A percentile compares a stretch with the other conserved stretches of the same genome.
Evolutionary conservation across 2,113 vertebrate genomes (phyloP).

Genomic region (Pedetes capensis): DNA sequence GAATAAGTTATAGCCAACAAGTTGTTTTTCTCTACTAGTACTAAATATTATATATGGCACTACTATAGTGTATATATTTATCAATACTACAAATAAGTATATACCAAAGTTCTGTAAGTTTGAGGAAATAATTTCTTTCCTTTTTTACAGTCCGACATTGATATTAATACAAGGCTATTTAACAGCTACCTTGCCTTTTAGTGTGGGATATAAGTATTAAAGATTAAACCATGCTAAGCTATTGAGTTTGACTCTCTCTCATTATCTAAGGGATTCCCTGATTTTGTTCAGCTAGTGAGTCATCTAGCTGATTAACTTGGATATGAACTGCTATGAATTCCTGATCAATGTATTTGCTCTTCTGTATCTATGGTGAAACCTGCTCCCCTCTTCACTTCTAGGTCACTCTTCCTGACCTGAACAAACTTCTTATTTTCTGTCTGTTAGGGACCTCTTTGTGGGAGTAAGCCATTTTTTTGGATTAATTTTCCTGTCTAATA

Average conservation of each 20-base stretch:
- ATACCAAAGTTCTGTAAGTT: not conserved
- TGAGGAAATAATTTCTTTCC: not conserved
- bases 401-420: not conserved
- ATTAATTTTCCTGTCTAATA: not conserved
- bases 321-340: not conserved
- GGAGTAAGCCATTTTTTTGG: not conserved
- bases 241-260: not conserved
- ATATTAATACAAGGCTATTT: not conserved
- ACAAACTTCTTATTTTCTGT: conserved; percentile 7
- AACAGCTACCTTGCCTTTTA: not conserved
- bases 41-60: not conserved
- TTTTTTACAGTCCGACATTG: not conserved
- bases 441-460: not conserved
- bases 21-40: not conserved
- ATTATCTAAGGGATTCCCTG: not conserved
- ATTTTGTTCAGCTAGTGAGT: not conserved
- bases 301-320: not conserved
- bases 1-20: not conserved
- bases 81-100: not conserved
- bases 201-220: conserved; percentile 10
- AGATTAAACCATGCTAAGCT: not conserved
- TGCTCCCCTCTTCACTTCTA: not conserved
- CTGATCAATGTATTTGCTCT: not conserved
- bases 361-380: not conserved
- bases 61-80: not conserved